A percentile compares a stretch with the other conserved stretches of the same genome.
These are phyloP conservation scores for Cephus runcator DNA, from an alignment of 2,888 invertebrate genomes.

Conservation along the genomic window DNA sequence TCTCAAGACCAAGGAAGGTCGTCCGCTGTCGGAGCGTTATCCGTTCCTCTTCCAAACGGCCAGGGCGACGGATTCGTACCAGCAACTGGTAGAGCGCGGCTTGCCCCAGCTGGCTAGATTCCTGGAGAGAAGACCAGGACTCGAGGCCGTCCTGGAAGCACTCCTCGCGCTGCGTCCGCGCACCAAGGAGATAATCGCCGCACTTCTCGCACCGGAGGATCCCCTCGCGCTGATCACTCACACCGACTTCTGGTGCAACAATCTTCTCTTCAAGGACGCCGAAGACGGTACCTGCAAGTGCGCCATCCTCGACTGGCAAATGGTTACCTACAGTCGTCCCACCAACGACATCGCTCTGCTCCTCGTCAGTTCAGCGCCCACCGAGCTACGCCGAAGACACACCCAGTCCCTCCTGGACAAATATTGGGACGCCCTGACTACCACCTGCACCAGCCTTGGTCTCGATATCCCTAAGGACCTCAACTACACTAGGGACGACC, in stretches of 20 bases:
- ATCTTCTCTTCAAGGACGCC: slow-evolving; percentile 73
- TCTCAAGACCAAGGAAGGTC: slow-evolving; percentile 69
- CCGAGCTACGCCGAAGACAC: slow-evolving; percentile 75
- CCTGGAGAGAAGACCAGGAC: slow-evolving; percentile 74
- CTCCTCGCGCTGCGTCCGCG: slow-evolving; percentile 72
- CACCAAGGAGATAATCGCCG: slow-evolving; percentile 79
- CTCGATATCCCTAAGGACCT: slow-evolving; percentile 70
- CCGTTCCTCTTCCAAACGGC: slow-evolving; percentile 82
- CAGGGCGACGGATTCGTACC: slow-evolving; percentile 82
- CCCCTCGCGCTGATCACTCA: slow-evolving; percentile 82
- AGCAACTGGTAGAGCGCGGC: slow-evolving; percentile 81
- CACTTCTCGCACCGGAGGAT: slow-evolving; percentile 76
- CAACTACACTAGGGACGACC: slow-evolving; percentile 68
- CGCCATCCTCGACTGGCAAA: slow-evolving; percentile 84
- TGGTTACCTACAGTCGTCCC: slow-evolving; percentile 82
- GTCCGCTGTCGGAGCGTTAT: slow-evolving; percentile 68
- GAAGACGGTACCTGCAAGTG: slow-evolving; percentile 68
- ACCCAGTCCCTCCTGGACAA: slow-evolving; percentile 75
- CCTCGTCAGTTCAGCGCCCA: slow-evolving; percentile 78
- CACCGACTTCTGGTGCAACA: slow-evolving; percentile 88
- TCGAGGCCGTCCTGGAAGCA: slow-evolving; percentile 72
- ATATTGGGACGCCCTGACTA: slow-evolving; percentile 76
- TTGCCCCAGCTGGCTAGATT: slow-evolving; percentile 81
- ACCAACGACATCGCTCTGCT: slow-evolving; percentile 83
- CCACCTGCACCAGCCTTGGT: slow-evolving; percentile 71